Base-by-base conservation (phyloP, 2,888 invertebrate species). In the Cheilosia vernalis region DNA sequence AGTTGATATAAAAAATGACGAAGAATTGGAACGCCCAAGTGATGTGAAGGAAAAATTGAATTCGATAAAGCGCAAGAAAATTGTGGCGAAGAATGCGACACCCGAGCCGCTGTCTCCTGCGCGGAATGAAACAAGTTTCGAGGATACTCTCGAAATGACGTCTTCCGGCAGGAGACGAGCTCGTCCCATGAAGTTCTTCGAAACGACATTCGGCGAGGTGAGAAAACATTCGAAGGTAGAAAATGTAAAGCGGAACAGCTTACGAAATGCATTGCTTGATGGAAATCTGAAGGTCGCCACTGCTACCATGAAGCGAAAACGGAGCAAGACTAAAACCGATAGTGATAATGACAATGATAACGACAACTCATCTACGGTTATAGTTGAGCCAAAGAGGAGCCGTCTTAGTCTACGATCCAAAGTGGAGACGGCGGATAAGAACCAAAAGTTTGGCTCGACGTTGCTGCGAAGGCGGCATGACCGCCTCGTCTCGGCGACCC, bases 91-190 rank as follows among this genome's bases (percentile, higher is more conserved):
- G 63, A 77, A 56, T 30, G 81, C 77, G 24, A 53, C 53, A 4
- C 24, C 51, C 0, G 56, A 63, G 21, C 10, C 27, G 17, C 0
- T 19, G n/a, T 37, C 67, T 0, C 42, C 60, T 10, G 10, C 42
- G 3, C 66, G 24, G 5, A 51, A 53, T 15, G 53, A 27, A 9
- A n/a, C 49, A 0, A 47, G 42, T 33, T 9, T 9, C 9, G 78
- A 87, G 27, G 70, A 87, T 21, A 74, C 73, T n/a, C 88, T 93
- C 5, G 95, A 95, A 91, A 92, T 94, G 0, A 95, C 95, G 0
- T 95, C 95, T 0, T 95, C 95, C 0, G 95, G 95, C 4, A 91
- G 95, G 73, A 93, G 94, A 90, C 92, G 95, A 74, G 94, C 94
- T 33, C 91, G 95, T 67, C 95, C 95, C 0, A 93, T 94, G 77